These are phyloP conservation scores for Hydroisotoma schaefferi DNA, from an alignment of 2,888 invertebrate species.

Conservation along the genomic window DNA sequence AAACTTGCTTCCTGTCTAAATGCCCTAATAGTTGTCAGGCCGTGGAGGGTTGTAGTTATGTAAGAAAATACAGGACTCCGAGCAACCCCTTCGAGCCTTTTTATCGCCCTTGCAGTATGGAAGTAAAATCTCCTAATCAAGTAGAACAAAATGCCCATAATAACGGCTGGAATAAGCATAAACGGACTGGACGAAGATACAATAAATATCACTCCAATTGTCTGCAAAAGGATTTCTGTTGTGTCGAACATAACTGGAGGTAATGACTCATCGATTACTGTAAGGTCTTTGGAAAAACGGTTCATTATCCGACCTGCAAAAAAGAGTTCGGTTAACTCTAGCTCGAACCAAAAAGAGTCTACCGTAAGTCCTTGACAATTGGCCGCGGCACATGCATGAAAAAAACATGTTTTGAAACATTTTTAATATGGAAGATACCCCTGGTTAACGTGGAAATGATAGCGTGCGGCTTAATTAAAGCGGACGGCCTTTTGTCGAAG, in stretches of 20 bases:
- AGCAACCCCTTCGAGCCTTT: conserved; percentile 53
- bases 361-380: too few relatives aligned
- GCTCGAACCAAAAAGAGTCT: too few relatives aligned
- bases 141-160: conserved; percentile 53
- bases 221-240: conserved; percentile 50
- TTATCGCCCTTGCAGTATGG: conserved; percentile 54
- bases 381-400: too few relatives aligned
- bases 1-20: background rate
- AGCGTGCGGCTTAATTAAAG: too few relatives aligned
- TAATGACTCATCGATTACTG: conserved; percentile 40
- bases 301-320: conserved; percentile 5
- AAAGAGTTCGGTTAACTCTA: too few relatives aligned
- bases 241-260: conserved; percentile 43
- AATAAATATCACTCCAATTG: conserved; percentile 39
- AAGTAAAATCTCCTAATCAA: conserved; percentile 54
- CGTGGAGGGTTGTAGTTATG: background rate
- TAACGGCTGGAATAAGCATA: conserved; percentile 50
- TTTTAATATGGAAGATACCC: too few relatives aligned
- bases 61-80: conserved; percentile 9
- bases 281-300: conserved; percentile 5
- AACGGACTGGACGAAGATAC: conserved; percentile 36
- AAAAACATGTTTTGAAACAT: too few relatives aligned
- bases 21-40: conserved; percentile 5
- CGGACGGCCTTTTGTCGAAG: too few relatives aligned
- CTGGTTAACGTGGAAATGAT: too few relatives aligned